These are phyloP conservation scores for Automeris io DNA, from an alignment of 2,888 invertebrate genomes.

Conservation along the genomic window DNA sequence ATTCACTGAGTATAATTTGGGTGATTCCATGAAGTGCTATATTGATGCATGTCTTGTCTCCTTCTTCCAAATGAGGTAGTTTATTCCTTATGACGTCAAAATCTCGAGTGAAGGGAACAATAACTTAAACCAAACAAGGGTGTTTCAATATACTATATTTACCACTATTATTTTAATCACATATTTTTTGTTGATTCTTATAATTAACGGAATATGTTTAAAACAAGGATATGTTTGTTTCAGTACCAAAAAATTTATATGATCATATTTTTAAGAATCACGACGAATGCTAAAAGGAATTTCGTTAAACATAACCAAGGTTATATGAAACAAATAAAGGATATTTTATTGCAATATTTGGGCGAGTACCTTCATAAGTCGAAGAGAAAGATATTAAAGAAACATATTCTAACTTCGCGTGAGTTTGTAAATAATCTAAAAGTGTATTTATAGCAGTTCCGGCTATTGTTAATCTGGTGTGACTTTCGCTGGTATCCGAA, in stretches of 20 bases:
- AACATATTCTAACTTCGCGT: slow-evolving; percentile 65
- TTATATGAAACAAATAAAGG: background rate
- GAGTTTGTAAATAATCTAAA: slow-evolving; percentile 55
- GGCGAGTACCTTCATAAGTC: slow-evolving; percentile 62
- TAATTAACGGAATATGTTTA: too few relatives aligned
- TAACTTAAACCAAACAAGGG: slow-evolving; percentile 55
- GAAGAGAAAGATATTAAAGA: slow-evolving; percentile 62
- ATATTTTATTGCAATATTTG: slow-evolving; percentile 11
- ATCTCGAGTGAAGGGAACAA: slow-evolving; percentile 92
- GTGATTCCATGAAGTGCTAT: slow-evolving; percentile 87
- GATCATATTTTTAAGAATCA: too few relatives aligned
- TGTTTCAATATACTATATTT: background rate
- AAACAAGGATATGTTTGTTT: too few relatives aligned
- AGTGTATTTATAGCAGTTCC: slow-evolving; percentile 57
- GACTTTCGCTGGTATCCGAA: slow-evolving; percentile 51
- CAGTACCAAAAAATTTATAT: too few relatives aligned
- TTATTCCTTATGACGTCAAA: slow-evolving; percentile 87
- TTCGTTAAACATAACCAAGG: too few relatives aligned
- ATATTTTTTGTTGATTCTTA: too few relatives aligned
- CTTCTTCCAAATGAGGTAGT: slow-evolving; percentile 86
- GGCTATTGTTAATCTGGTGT: slow-evolving; percentile 57
- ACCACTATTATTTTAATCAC: background rate
- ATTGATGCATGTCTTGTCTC: slow-evolving; percentile 91
- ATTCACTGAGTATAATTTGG: slow-evolving; percentile 88
- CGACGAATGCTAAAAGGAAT: too few relatives aligned